Evolutionary conservation across 2,797 vertebrate genomes (phyloP), one percentile per base, ranked within the genome.

Genomic region (Peromyscus nudipes): DNA sequence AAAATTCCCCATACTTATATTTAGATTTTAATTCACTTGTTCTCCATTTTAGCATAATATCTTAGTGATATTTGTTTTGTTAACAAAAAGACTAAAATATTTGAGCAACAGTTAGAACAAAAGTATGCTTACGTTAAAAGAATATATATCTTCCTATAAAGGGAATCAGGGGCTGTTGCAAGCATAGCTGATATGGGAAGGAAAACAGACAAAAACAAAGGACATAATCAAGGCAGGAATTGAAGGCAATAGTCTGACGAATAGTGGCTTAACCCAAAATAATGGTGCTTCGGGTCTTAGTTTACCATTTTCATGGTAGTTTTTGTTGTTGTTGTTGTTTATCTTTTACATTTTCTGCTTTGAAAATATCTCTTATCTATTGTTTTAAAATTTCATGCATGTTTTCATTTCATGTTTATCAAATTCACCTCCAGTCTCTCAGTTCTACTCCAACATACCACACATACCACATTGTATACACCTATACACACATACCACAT

Each of bases 251-350:
- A 64, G 57, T 43, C 25, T 73, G 37, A 29, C 71, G 80, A 73
- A 90, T 12, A 89, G 86, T 96, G 14, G 34, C 10, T 89, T 97
- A 80, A 65, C 92, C 46, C 52, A 94, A 94, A 96, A 64, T 82
- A 94, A 96, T 60, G 25, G 10, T 37, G 25, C 0, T 0, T 79
- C 31, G 65, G 62, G 95, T 89, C 21, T 93, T 34, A 92, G 40
- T 80, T 89, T 55, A 89, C 62, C 11, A 67, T 85, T 83, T 82
- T 40, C 37, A 43, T 73, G 71, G 0, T 40, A 73, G 37, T 40
- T 76, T 69, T 73, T 67, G 31, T 31, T n/a, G 19, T 12, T n/a
- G 19, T 12, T 49, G 40, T 31, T n/a, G 5, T 6, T 62, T 62
- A 17, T 29, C 37, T 31, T 84, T 64, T 5, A 40, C 5, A 84